These are phyloP conservation scores for Festucalex cinctus DNA, from an alignment of 2,113 vertebrate species.

Conservation along the genomic window DNA sequence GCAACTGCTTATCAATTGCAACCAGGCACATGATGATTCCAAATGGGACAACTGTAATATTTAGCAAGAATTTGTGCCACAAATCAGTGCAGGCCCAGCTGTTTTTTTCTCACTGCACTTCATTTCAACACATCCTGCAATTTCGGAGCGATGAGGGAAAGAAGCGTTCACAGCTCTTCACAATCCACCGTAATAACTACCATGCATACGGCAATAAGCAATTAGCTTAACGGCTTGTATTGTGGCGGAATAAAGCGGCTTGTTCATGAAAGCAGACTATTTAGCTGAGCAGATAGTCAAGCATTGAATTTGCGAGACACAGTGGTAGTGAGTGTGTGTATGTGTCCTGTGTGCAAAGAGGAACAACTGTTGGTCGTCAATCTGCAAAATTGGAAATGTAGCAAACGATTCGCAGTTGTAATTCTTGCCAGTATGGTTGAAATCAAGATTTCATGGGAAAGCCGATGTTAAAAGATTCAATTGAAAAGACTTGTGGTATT, in stretches of 20 bases:
- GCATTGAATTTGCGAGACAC: slow-evolving; percentile 15
- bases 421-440: neutral
- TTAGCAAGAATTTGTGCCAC: slow-evolving; percentile 30
- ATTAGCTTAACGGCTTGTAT: slow-evolving; percentile 41
- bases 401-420: neutral
- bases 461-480: neutral
- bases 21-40: neutral
- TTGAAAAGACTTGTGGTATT: slow-evolving; percentile 9
- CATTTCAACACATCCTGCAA: slow-evolving; percentile 22
- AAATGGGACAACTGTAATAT: slow-evolving; percentile 38
- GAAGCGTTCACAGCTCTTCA: slow-evolving; percentile 17
- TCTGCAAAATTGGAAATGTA: neutral
- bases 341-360: slow-evolving; percentile 13
- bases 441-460: neutral
- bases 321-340: slow-evolving; percentile 38
- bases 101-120: slow-evolving; percentile 37
- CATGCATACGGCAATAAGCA: slow-evolving; percentile 36
- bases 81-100: slow-evolving; percentile 28
- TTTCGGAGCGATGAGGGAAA: slow-evolving; percentile 1
- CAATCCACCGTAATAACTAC: slow-evolving; percentile 31
- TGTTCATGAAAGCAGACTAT: slow-evolving; percentile 38
- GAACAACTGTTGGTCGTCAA: slow-evolving; percentile 29
- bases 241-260: slow-evolving; percentile 17
- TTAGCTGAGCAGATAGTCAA: slow-evolving; percentile 38
- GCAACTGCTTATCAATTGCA: slow-evolving; percentile 35